Conservation (phyloP, 2,797 vertebrate genomes). For the Diceros bicornis region DNA sequence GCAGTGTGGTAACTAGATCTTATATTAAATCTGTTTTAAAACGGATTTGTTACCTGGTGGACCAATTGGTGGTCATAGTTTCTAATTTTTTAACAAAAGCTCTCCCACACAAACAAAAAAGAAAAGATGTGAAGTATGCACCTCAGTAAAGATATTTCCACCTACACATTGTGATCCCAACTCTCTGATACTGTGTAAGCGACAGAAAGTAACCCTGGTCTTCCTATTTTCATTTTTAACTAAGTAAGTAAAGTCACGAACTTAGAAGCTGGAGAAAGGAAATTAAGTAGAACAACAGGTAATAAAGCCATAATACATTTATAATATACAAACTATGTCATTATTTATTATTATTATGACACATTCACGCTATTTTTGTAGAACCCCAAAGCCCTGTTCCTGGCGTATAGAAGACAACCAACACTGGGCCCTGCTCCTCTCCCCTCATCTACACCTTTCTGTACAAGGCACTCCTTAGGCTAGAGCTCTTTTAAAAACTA, state of each 20-base stretch:
- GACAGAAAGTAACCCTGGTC: background rate
- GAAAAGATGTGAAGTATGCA: background rate
- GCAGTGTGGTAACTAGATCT: background rate
- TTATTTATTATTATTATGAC: background rate
- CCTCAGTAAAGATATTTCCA: background rate
- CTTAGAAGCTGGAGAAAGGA: background rate
- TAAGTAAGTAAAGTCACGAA: background rate
- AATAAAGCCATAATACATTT: slow-evolving; percentile 16
- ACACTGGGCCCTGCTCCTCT: background rate
- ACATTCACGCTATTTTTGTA: background rate
- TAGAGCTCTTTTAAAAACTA: background rate
- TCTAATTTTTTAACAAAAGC: background rate
- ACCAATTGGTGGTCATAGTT: background rate
- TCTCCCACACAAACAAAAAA: background rate
- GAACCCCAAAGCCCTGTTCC: background rate
- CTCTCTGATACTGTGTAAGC: background rate
- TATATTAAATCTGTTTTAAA: background rate
- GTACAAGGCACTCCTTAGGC: background rate
- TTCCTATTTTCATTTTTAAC: slow-evolving; percentile 56
- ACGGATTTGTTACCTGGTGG: background rate
- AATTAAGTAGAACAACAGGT: slow-evolving; percentile 16
- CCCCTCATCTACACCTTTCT: background rate
- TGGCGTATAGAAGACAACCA: background rate
- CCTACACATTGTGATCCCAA: background rate
- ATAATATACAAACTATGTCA: background rate